Base-by-base conservation (phyloP, 2,113 vertebrate species). In the Kobus ellipsiprymnus region DNA sequence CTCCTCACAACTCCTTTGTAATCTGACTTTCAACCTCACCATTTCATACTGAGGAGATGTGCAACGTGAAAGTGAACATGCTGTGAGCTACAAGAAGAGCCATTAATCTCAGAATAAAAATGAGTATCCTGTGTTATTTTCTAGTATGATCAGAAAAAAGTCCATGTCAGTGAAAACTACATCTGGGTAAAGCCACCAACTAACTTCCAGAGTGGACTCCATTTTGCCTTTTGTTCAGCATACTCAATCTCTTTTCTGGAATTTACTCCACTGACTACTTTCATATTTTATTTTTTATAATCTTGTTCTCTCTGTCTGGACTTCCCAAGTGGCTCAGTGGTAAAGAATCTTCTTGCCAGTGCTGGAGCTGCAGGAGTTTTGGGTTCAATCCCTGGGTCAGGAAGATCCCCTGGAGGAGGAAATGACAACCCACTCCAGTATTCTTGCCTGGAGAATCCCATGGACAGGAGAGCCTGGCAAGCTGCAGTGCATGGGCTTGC, bases 261-360 rank as follows among this genome's bases (percentile, higher is more conserved):
- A 90, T 62, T 90, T 57, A 54, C 17, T 2, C 3, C 11, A 54
- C 25, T 59, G 50, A 50, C 11, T 50, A 93, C 44, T 90, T 90
- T 82, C 14, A 60, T 74, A n/a, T n/a, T 67, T 71, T 92, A n/a
- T 50, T 85, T 91, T 57, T 95, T n/a, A 64, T 87, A 48, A 59
- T 77, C n/a, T 95, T 52, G 7, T 25, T 92, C 17, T 90, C 4
- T 62, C 54, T 67, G 19, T 36, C 90, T 96, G 27, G 83, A 91
- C n/a, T 71, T 71, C 10, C 67, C 67, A 36, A 4, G n/a, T 36
- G 67, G n/a, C n/a, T 40, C 67, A 23, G 67, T 40, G 67, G 64
- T 71, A 71, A 40, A 40, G 19, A 71, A 74, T 74, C n/a, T n/a
- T 71, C n/a, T 19, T 23, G n/a, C 19, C 2, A 74, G 67, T 40